Conservation (phyloP, 1,140 invertebrate species). For the Drosophila nigrodunni region DNA sequence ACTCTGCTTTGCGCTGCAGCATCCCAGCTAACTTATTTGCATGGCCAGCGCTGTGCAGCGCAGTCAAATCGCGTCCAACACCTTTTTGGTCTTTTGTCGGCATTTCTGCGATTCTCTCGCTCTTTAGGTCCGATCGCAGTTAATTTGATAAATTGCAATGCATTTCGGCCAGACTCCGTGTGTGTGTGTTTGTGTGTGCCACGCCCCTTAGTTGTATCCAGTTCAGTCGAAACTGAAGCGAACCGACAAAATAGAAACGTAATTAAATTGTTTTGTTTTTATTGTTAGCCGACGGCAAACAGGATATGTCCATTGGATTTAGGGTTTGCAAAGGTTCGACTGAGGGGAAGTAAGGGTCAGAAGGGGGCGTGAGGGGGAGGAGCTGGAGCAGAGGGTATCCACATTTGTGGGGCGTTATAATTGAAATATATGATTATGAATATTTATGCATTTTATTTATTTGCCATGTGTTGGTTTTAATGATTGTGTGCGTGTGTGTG, state of each 20-base stretch:
- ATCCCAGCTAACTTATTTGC: neutral
- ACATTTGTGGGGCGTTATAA: constrained; percentile 60
- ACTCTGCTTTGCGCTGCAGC: neutral
- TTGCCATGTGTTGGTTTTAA: constrained; percentile 4
- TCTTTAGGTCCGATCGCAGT: constrained; percentile 57
- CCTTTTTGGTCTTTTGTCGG: constrained; percentile 48
- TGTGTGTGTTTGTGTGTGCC: constrained; percentile 35
- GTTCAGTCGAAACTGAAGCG: neutral
- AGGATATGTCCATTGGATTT: constrained; percentile 15
- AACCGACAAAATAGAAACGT: constrained; percentile 62
- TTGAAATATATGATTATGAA: constrained; percentile 85
- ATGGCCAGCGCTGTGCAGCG: constrained; percentile 42
- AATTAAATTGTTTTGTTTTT: constrained; percentile 80
- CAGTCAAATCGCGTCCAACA: constrained; percentile 30
- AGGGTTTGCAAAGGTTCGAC: neutral
- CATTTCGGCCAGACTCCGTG: constrained; percentile 31
- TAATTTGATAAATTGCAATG: constrained; percentile 81
- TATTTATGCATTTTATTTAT: constrained; percentile 74
- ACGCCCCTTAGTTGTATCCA: constrained; percentile 52
- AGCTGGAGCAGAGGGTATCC: neutral
- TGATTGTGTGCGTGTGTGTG: constrained; percentile 27
- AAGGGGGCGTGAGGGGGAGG: neutral
- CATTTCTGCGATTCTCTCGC: constrained; percentile 40
- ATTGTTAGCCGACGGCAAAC: constrained; percentile 56
- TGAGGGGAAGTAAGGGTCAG: neutral